Evolutionary conservation across 64 coral and sea anemone genomes (phyloP), one percentile per base, ranked within the genome.

Genomic region (Platygyra sinensis): DNA sequence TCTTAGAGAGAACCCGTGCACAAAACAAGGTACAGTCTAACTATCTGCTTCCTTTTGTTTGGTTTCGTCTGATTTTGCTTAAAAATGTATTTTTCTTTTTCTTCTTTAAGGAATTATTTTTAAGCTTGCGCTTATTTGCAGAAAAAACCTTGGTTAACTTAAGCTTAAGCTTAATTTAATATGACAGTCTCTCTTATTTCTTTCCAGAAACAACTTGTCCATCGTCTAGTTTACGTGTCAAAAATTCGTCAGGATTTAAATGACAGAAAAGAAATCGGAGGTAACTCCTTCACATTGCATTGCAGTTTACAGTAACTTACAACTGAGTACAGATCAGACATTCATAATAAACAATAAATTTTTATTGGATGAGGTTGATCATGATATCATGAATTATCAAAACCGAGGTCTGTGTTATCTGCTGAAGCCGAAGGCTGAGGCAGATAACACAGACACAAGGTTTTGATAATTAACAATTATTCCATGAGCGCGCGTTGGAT

Each of bases 1-100:
- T 96, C 62, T 52, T 96, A 33, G 97, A 99, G 78, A 95, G 91
- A 91, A 90, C 87, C 28, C 89, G 97, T 61, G 94, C 97, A 49
- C 90, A 96, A 73, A 99, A 99, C 79, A 99, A 99, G 91, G 97
- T 99, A 89, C 38, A 29, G 62, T 19, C 61, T 16, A 0, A 67
- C 10, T 51, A 8, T 52, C 33, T 20, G 14, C 24, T 24, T 13
- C 71, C 61, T 18, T 22, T 33, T 29, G 30, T 1, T 55, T 33
- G 8, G 15, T 49, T 17, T n/a, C 22, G 20, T 63, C 28, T 6
- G 15, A 16, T 65, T 49, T 46, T 76, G 74, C 17, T 19, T 15
- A 17, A 49, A 54, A 78, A 54, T 2, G 19, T 67, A 22, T 62
- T 15, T 22, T 62, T 15, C 60, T 22, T 62, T 62, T 62, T 15